phyloP scores from a whole-genome alignment of 2,888 invertebrate genomes.

The Acrocera orbiculus region DNA sequence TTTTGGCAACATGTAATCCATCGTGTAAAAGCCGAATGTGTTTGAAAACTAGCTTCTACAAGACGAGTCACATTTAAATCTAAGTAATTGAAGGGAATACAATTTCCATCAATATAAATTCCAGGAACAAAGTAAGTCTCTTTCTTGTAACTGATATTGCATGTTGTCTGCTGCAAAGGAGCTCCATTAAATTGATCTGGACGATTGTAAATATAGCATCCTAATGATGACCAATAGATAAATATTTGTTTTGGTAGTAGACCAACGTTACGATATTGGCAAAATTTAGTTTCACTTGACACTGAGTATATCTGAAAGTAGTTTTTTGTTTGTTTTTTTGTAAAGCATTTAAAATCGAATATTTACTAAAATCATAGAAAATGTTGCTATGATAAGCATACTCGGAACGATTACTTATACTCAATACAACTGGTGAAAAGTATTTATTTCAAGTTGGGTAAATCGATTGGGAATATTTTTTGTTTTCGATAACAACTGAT shows the following conservation, averaged over 20 bases:
- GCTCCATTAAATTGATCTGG: conserved; percentile 12
- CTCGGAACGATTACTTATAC: no score
- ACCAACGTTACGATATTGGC: conserved; percentile 11
- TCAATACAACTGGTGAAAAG: no score
- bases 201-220: conserved; percentile 14
- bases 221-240: conserved; percentile 13
- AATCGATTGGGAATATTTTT: no score
- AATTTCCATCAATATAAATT: conserved; percentile 6
- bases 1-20: conserved; percentile 14
- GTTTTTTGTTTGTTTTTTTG: no score
- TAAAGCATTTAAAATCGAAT: no score
- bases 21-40: conserved; percentile 7
- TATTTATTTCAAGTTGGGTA: no score
- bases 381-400: no score
- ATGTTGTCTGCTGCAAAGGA: conserved; percentile 7
- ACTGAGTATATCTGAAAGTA: no score
- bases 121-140: conserved; percentile 10
- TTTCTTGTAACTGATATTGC: conserved; percentile 1
- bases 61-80: conserved; percentile 5
- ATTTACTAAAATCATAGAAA: no score
- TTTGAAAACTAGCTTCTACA: conserved; percentile 12
- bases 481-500: no score
- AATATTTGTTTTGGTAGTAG: conserved; percentile 11
- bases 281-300: no score
- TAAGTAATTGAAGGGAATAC: conserved; percentile 11